Base-by-base conservation (phyloP, 2,888 invertebrate genomes). In the Scaptomyza polygonia region DNA sequence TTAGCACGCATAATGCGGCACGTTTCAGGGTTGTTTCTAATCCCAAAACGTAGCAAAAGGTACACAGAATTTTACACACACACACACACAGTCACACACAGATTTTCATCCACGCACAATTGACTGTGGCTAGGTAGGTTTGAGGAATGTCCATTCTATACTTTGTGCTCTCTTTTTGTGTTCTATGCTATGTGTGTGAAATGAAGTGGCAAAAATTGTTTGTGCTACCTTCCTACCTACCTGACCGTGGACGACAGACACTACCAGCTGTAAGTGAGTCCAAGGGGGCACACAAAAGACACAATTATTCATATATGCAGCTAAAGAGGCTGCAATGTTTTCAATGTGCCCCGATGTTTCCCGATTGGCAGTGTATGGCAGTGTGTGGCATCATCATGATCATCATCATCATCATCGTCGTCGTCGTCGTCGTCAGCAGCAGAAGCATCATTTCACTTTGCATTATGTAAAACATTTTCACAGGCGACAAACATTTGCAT, bases 391-490 rank as follows among this genome's bases (percentile, higher is more conserved):
- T 12, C 32, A 34, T 12, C 9, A 7, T 6, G 14, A 36, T n/a
- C 32, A 48, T 8, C 32, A 48, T 5, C 7, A 34, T 12, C 9
- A 7, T 6, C 34, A 36, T n/a, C 32, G 34, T 8, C 32, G 34
- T 5, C 7, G n/a, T 3, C 25, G 25, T 1, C 27, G 29, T 8
- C 25, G 14, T 1, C 34, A 48, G 45, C 39, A 48, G 39, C 34
- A 51, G 51, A 51, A 43, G 61, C 66, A 64, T 51, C 86, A 86
- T 72, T 86, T 82, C 82, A 87, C 73, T 87, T 87, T 82, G 82
- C 87, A 82, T 82, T 82, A 82, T 87, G 82, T 87, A 87, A 82
- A 82, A 78, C 85, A 87, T 87, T 85, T 78, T 81, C 85, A 63
- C 73, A 82, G 87, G 87, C 82, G 82, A 82, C 82, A 82, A 82